Base-by-base conservation (phyloP, 2,888 invertebrate species). In the Geotrupes spiniger region DNA sequence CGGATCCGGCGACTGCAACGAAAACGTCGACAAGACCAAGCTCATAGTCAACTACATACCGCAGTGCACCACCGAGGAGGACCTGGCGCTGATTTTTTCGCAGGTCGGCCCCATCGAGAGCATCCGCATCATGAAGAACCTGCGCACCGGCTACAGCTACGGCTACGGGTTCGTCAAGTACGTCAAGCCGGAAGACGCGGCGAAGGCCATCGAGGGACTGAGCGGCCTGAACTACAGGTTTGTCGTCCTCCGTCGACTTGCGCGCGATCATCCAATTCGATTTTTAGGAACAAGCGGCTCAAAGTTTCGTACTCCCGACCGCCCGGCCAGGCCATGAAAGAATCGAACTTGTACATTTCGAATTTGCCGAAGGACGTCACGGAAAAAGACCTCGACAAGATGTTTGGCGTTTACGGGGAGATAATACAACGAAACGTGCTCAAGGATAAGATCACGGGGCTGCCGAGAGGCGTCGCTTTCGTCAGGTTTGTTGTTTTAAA, bases 81-180 rank as follows among this genome's bases (percentile, higher is more conserved):
- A 94, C 66, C 79, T 95, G 47, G 89, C 87, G 69, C 85, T 87
- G 57, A 84, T 95, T 78, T 96, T 96, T 73, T 83, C 87, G 62
- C 85, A 87, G 43, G 85, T 92, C 61, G 95, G 95, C 40, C 88
- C 89, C 14, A 84, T 96, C 37, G 92, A 92, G 69, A 90, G 88
- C 61, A 91, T 91, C 71, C 82, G 93, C 63, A 90, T 96, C 62
- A 92, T 92, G 91, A 87, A 89, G 74, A 92, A 92, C 70, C 78
- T 74, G 47, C 78, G 90, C 82, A 93, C 94, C 72, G 93, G 93
- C 39, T 95, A 95, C 78, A 94, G 94, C 74, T 95, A 89, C 74
- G 96, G 96, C 31, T 96, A 94, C 74, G 96, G 94, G 29, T 96
- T 96, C 75, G 92, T 95, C 36, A 94, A 95, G 74, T 96, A 89